These are phyloP conservation scores for Mionectes macconnelli DNA, from an alignment of 2,113 vertebrate species.

Conservation along the genomic window DNA sequence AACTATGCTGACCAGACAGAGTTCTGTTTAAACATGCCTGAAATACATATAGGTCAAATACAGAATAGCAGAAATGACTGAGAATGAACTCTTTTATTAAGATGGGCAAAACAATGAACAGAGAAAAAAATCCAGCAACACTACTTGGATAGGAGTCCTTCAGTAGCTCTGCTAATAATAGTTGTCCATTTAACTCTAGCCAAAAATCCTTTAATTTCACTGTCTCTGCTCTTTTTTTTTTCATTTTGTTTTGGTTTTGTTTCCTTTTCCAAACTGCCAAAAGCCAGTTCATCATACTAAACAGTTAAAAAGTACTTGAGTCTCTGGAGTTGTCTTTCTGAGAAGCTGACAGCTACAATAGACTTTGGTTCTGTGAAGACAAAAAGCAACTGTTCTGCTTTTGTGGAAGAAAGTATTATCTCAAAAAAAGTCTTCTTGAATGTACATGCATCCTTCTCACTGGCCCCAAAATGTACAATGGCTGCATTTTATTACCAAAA, in stretches of 20 bases:
- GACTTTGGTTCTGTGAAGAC: not conserved
- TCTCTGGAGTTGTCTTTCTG: not conserved
- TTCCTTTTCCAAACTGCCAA: not conserved
- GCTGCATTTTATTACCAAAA: not conserved
- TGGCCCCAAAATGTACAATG: not conserved
- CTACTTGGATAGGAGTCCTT: not conserved
- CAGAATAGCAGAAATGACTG: not conserved
- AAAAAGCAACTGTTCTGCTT: constrained; percentile 42
- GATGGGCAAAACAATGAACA: not conserved
- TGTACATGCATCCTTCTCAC: not conserved
- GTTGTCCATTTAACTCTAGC: not conserved
- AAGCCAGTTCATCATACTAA: not conserved
- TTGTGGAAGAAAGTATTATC: constrained; percentile 2
- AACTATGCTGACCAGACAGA: not conserved
- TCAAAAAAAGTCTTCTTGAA: constrained; percentile 13
- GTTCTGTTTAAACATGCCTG: not conserved
- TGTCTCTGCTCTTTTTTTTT: not conserved
- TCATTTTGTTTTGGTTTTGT: not conserved
- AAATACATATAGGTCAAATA: not conserved
- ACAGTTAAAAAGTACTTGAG: not conserved
- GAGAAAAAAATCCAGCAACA: not conserved
- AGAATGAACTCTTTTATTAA: not conserved
- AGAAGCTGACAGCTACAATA: not conserved
- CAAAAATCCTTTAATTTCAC: not conserved
- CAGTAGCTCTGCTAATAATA: not conserved